Evolutionary conservation across 1,140 invertebrate species (phyloP).

Genomic region (Latrodectus geometricus): DNA sequence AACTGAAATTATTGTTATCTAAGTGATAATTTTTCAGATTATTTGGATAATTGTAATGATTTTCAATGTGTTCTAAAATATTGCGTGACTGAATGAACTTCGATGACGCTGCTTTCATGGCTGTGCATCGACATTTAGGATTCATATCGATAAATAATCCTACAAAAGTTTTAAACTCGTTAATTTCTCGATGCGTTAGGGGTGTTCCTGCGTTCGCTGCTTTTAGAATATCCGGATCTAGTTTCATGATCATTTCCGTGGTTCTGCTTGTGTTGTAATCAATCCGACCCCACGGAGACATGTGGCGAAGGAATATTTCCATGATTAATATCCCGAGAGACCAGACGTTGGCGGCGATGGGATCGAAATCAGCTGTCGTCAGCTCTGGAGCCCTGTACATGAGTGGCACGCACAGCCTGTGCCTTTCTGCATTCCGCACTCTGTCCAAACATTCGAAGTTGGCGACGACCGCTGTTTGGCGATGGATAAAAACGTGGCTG

Average conservation of each 20-base stretch:
- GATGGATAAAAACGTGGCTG: not conserved
- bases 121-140: not conserved
- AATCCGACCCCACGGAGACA: constrained; percentile 14
- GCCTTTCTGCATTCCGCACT: not conserved
- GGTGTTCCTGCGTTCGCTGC: not conserved
- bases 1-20: no score
- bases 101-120: not conserved
- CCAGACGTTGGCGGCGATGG: constrained; percentile 29
- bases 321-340: constrained; percentile 12
- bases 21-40: no score
- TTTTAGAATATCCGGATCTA: constrained; percentile 6
- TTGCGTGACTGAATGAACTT: not conserved
- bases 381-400: constrained; percentile 30
- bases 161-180: constrained; percentile 1
- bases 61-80: no score
- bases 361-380: not conserved
- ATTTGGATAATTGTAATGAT: no score
- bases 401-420: not conserved
- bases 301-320: constrained; percentile 25
- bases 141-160: not conserved
- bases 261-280: constrained; percentile 1
- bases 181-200: not conserved
- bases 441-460: constrained; percentile 6
- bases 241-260: not conserved
- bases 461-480: constrained; percentile 12